Base-by-base conservation (phyloP, 2,113 vertebrate genomes). In the Columba livia region DNA sequence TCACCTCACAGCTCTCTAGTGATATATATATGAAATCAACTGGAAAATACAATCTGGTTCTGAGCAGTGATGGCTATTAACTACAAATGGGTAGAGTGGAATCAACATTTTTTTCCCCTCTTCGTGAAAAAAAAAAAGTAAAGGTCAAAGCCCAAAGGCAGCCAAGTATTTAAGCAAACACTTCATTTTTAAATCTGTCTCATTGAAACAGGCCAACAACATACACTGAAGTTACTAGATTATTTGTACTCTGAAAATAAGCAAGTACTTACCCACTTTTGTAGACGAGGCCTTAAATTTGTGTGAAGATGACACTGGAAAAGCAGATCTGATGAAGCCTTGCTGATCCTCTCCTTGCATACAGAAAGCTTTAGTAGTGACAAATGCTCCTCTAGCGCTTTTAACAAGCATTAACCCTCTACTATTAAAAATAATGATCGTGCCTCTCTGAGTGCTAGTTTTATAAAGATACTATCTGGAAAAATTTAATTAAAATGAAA, bases 401-500 rank as follows among this genome's bases (percentile, higher is more conserved):
- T 95, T 57, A 50, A 72, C 48, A 81, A 79, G 24, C 21, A 42
- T 84, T 84, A 93, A 71, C 29, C 29, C 20, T 79, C 58, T 77
- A 79, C 73, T 84, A 67, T 79, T 94, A 85, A 89, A 95, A 90
- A 50, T 34, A 92, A 73, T 85, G 62, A 79, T 90, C 66, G 42
- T 65, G 21, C 42, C 56, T 85, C 78, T 91, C 56, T 66, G 10
- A 81, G 31, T 65, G 38, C 40, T 89, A 78, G 36, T 64, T 93
- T 73, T 82, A 47, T 26, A 13, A 67, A 93, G 73, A 94, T 85
- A 65, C 32, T 67, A 90, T 89, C 91, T 93, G 56, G 51, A 75
- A 88, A 95, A 94, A 21, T 5, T 57, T 85, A 85, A 95, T 94
- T 88, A 86, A 94, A 91, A 57, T 47, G 18, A 50, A 80, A 87